Base-by-base conservation (phyloP, 2,113 vertebrate genomes). In the Scolopax mira region DNA sequence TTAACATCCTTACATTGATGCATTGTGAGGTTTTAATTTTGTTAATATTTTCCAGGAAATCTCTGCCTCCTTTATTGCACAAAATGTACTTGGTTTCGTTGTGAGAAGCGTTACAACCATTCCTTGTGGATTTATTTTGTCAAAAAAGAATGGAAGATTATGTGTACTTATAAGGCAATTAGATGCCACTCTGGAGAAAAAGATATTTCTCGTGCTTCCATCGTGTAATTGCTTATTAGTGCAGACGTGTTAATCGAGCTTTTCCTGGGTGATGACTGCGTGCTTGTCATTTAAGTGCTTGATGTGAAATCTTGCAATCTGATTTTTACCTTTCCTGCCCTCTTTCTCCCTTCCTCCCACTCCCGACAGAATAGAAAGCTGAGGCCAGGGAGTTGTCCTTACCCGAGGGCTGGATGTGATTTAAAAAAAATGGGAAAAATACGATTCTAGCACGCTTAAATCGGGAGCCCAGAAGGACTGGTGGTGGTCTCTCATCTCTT, bases 341-440 rank as follows among this genome's bases (percentile, higher is more conserved):
- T 74, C 37, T 80, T 75, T 4, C 2, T 86, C 12, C 42, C 35
- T 3, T 69, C 44, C 8, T 65, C 21, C 17, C 11, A 6, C 15
- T 84, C 39, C 46, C 55, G 54, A 13, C 57, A 74, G 65, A 74
- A 39, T 33, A 41, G 27, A 4, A 33, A 48, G 5, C 27, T 73
- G 11, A 15, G 37, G 23, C 30, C 0, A 1, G 0, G n/a, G 30
- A 71, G 33, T 35, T 73, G 1, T 39, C 61, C 57, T 71, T 78
- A 21, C 8, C 1, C 30, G 39, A 85, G 25, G 37, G 24, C 41
- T 3, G 0, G 18, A 30, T 74, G 30, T 42, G 27, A 67, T 79
- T 58, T 21, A 46, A 46, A 46, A 44, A 28, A 52, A 62, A 21
- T 5, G 8, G 27, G 25, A 80, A 61, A 30, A 86, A 42, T 67